Evolutionary conservation across 2,888 invertebrate genomes (phyloP).

Genomic region (Leucania comma): DNA sequence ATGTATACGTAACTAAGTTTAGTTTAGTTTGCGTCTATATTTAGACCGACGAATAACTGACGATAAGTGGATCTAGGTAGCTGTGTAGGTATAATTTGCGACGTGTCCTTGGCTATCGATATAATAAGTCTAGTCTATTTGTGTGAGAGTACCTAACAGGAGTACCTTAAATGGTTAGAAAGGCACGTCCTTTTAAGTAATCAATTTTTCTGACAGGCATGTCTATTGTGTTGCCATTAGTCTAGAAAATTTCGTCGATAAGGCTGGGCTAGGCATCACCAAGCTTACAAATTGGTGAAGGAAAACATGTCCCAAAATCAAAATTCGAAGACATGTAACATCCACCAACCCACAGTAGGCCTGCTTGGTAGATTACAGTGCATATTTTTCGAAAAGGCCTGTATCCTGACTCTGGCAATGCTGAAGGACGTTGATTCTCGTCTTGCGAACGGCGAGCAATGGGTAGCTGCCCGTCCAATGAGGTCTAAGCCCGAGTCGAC

Average conservation of each 20-base stretch:
- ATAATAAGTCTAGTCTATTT: slow-evolving; percentile 14
- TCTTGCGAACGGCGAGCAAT: no score
- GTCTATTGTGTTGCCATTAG: not conserved
- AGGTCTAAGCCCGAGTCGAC: no score
- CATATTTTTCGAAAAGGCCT: no score
- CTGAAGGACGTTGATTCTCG: no score
- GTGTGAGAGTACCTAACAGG: slow-evolving; percentile 6
- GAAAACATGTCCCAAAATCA: no score
- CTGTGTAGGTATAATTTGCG: slow-evolving; percentile 15
- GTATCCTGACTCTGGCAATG: no score
- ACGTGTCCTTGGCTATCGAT: slow-evolving; percentile 38
- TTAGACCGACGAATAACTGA: slow-evolving; percentile 25
- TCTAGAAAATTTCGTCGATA: not conserved
- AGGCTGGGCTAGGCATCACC: no score
- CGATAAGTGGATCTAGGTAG: not conserved
- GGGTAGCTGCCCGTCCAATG: no score
- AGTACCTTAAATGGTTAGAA: not conserved
- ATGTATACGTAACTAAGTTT: slow-evolving; percentile 15
- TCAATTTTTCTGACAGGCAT: slow-evolving; percentile 25
- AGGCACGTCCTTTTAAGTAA: slow-evolving; percentile 26
- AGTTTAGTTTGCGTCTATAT: slow-evolving; percentile 21
- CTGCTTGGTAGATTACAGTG: no score
- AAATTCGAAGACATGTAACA: no score
- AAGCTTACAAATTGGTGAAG: no score
- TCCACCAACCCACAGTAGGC: no score